Evolutionary conservation across 2,113 vertebrate species (phyloP), one percentile per base, ranked within the genome.

Genomic region (Pachypanchax playfairii): DNA sequence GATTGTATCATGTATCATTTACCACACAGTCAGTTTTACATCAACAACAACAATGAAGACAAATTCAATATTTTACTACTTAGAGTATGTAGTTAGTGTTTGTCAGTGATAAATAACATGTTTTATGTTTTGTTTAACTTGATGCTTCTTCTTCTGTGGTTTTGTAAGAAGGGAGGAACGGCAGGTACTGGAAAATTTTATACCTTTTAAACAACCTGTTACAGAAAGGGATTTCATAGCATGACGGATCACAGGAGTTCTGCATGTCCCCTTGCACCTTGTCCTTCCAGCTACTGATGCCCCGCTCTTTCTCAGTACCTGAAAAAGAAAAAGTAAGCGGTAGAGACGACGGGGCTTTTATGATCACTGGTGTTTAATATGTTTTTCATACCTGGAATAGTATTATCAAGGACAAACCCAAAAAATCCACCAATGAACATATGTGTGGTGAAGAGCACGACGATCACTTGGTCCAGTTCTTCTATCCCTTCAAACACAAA

Each of bases 371-470:
- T 29, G 33, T 9, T 20, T 18, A 18, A 3, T 4, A 15, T 5
- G 2, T 29, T 14, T 22, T 10, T 28, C 53, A 25, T 73, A 92
- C 91, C 92, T 85, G 92, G 91, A 53, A 93, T 91, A 3, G 92
- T 93, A 81, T 93, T 93, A 65, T 93, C 91, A 49, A 93, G 72
- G 55, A 93, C 67, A 53, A 92, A 93, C 1, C 92, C 91, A 43
- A 93, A 88, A 70, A 93, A 91, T 54, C 92, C 91, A 48, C 91
- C 90, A 2, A 93, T 91, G 67, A 92, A 92, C 92, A 93, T 92
- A 59, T 90, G 87, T 1, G 91, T 93, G 41, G 91, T 93, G 54
- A 92, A 91, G 55, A 93, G 89, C 15, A 93, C 90, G 0, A 84
- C 83, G 6, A 92, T 88, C 33, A 93, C 85, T 43, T 92, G 92